Base-by-base conservation (phyloP, 1,140 invertebrate genomes). In the Danaus plexippus region DNA sequence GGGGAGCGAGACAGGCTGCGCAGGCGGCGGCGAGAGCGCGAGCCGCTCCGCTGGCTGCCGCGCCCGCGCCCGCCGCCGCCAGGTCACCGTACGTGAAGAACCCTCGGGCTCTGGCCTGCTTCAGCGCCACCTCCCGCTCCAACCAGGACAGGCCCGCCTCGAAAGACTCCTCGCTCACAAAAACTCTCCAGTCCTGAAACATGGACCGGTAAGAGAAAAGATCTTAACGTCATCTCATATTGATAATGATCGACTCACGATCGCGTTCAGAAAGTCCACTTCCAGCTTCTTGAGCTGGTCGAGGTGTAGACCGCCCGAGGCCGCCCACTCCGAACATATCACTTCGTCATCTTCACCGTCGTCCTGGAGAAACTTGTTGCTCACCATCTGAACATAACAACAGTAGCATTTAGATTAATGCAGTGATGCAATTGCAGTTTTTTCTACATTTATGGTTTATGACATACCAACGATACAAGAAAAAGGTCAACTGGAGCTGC, bases 311-410 rank as follows among this genome's bases (percentile, higher is more conserved):
- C 93, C 91, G 9, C 91, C 93, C 15, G 94, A 94, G 43, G 90
- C 88, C 43, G 96, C 96, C 96, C 96, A 98, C 88, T 97, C 94
- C 54, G 91, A 90, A 73, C 96, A 93, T 72, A 94, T 93, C 52
- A 97, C 94, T 80, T 95, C 94, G 75, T 95, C 94, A 64, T 95
- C 92, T 86, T 95, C 94, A 51, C 96, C 96, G 80, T 96, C 94
- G 77, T 97, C 97, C 79, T 96, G 92, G 66, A 98, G 88, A 85
- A 96, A 98, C 89, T 98, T 98, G 69, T 95, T 96, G 22, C 96
- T 96, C 69, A 98, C 93, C 93, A 98, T 94, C 97, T 98, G 74
- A 12, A n/a, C n/a, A n/a, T n/a, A n/a, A n/a, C n/a, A n/a, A n/a
- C n/a, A n/a, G n/a, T n/a, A n/a, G n/a, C n/a, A n/a, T n/a, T n/a